phyloP scores from a whole-genome alignment of 2,113 vertebrate genomes.

The Hippocampus guttulatus region DNA sequence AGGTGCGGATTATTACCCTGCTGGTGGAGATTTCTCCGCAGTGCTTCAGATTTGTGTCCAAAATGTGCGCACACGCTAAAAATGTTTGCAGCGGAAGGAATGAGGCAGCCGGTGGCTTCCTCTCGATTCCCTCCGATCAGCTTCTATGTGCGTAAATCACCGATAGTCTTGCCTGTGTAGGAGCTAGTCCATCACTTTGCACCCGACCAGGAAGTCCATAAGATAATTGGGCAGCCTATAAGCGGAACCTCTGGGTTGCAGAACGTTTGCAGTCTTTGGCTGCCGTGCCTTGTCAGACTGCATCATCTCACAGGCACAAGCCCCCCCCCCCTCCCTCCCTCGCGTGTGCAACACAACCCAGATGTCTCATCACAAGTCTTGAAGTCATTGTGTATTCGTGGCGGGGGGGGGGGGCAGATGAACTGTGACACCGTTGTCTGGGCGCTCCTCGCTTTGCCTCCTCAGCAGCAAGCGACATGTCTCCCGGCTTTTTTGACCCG shows the following conservation, averaged over 20 bases:
- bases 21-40: background rate
- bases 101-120: background rate
- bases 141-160: conserved; percentile 62
- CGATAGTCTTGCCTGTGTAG: conserved; percentile 42
- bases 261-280: background rate
- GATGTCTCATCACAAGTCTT: conserved; percentile 39
- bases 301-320: conserved; percentile 20
- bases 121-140: background rate
- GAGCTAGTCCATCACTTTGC: conserved; percentile 58
- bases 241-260: background rate
- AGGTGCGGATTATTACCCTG: conserved; percentile 14
- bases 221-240: conserved; percentile 30
- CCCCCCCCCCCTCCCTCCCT: conserved; percentile 10
- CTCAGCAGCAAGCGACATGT: conserved; percentile 38
- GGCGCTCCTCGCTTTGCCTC: conserved; percentile 26
- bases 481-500: background rate
- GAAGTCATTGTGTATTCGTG: conserved; percentile 33
- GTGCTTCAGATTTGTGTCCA: background rate
- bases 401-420: conserved; percentile 36
- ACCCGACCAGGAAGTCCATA: conserved; percentile 35
- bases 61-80: background rate
- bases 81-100: background rate
- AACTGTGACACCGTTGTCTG: conserved; percentile 53
- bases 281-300: conserved; percentile 25
- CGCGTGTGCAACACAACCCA: conserved; percentile 36